These are phyloP conservation scores for Scrobipalpa costella DNA, from an alignment of 2,888 invertebrate genomes.

Conservation along the genomic window DNA sequence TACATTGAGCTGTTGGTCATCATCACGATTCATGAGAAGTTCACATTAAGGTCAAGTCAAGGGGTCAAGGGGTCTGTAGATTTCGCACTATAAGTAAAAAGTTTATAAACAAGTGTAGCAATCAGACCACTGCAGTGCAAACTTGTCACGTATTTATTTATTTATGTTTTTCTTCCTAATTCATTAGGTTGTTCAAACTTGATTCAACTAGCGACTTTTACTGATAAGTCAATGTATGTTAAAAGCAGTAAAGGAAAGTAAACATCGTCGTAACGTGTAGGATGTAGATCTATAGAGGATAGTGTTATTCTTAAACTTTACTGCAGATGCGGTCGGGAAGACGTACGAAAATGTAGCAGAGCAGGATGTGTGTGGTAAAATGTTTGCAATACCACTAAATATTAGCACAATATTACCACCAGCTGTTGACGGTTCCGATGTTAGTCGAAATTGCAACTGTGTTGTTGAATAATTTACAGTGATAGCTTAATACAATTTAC, in stretches of 20 bases:
- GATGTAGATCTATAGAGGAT: too few relatives aligned
- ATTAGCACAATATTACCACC: neutral
- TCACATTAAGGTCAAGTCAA: too few relatives aligned
- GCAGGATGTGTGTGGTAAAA: conserved; percentile 11
- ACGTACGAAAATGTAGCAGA: conserved; percentile 5
- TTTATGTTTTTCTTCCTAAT: too few relatives aligned
- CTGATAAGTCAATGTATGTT: neutral
- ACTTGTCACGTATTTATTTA: too few relatives aligned
- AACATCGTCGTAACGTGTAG: neutral
- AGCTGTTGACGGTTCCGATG: neutral
- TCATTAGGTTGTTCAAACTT: too few relatives aligned
- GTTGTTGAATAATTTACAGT: neutral
- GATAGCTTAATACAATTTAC: neutral
- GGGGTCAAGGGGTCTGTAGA: too few relatives aligned
- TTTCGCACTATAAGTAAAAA: too few relatives aligned
- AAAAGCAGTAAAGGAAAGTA: neutral
- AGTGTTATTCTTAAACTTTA: conserved; percentile 6
- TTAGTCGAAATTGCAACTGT: neutral
- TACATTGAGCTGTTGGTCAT: too few relatives aligned
- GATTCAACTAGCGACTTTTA: too few relatives aligned
- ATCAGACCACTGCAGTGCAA: too few relatives aligned
- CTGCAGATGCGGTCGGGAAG: conserved; percentile 8
- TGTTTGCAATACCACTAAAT: conserved; percentile 2
- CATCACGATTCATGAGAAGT: too few relatives aligned
- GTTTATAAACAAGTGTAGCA: too few relatives aligned